Percentiles rank a stretch among this genome's conserved stretches.
These are phyloP conservation scores for Motacilla tschutschensis DNA, from an alignment of 2,113 vertebrate species.

Conservation along the genomic window DNA sequence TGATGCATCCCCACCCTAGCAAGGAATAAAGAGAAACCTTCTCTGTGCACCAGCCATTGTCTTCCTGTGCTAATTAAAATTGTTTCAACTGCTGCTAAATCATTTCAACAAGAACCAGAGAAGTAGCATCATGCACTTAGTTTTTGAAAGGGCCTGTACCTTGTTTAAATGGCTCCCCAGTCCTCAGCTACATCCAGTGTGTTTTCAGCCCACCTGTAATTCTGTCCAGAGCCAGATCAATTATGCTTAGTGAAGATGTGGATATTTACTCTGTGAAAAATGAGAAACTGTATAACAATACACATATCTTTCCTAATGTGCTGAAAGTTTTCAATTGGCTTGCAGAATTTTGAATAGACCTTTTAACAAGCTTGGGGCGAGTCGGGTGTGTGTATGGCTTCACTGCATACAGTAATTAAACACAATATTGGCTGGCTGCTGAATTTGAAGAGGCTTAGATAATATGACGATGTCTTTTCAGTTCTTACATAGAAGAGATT, in stretches of 20 bases:
- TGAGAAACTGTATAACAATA: background rate
- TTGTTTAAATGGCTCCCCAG: background rate
- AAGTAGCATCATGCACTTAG: background rate
- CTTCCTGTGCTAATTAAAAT: background rate
- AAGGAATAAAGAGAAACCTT: background rate
- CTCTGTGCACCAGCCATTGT: background rate
- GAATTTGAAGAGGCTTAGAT: slow-evolving; percentile 19
- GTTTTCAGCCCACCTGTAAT: background rate
- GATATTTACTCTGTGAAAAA: background rate
- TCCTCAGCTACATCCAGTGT: background rate
- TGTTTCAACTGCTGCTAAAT: background rate
- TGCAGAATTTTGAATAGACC: background rate
- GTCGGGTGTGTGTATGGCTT: background rate
- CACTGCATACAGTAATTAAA: slow-evolving; percentile 17
- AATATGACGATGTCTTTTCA: background rate
- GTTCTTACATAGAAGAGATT: slow-evolving; percentile 14
- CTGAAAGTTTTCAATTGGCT: background rate
- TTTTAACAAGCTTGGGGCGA: background rate
- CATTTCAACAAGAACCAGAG: background rate
- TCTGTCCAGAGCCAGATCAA: background rate
- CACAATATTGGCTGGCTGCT: background rate
- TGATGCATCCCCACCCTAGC: background rate
- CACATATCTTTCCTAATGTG: background rate
- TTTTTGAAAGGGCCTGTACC: background rate
- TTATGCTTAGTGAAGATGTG: background rate